Evolutionary conservation across 2,113 vertebrate genomes (phyloP).

Genomic region (Hiodon tergisus): DNA sequence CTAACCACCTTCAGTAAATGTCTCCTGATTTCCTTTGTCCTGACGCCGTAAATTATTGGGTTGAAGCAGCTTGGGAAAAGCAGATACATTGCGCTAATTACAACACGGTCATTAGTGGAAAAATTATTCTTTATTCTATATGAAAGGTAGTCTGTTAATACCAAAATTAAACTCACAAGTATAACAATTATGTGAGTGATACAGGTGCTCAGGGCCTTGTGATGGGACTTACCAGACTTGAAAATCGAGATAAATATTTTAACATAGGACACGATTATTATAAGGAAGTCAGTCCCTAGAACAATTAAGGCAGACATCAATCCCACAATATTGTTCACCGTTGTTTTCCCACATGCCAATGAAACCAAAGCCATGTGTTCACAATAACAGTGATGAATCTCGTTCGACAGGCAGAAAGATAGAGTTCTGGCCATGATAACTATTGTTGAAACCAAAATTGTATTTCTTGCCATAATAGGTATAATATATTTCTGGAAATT

Average conservation of each 20-base stretch:
- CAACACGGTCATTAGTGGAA: neutral
- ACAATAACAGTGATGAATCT: conserved; percentile 24
- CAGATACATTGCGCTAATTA: conserved; percentile 40
- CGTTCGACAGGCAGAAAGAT: conserved; percentile 16
- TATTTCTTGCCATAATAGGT: conserved; percentile 14
- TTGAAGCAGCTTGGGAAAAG: too few relatives aligned
- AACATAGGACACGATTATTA: conserved; percentile 47
- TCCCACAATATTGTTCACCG: neutral
- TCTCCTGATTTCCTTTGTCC: too few relatives aligned
- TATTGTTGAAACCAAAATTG: neutral
- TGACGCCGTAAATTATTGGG: too few relatives aligned
- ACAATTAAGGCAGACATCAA: conserved; percentile 8
- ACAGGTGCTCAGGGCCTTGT: conserved; percentile 48
- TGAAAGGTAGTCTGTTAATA: conserved; percentile 7
- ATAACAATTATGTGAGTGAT: conserved; percentile 35
- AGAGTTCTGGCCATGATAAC: conserved; percentile 13
- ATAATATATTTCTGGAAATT: conserved; percentile 17
- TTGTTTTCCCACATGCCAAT: neutral
- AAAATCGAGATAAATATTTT: conserved; percentile 39
- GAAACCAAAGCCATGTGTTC: neutral
- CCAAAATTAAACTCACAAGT: conserved; percentile 38
- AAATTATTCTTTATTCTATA: neutral
- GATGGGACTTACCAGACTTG: conserved; percentile 28
- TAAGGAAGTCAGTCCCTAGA: conserved; percentile 26
- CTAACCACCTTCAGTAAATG: neutral